These are phyloP conservation scores for Crambe crambe DNA, from an alignment of 37 sponge, comb jelly and placozoan species.

Conservation along the genomic window DNA sequence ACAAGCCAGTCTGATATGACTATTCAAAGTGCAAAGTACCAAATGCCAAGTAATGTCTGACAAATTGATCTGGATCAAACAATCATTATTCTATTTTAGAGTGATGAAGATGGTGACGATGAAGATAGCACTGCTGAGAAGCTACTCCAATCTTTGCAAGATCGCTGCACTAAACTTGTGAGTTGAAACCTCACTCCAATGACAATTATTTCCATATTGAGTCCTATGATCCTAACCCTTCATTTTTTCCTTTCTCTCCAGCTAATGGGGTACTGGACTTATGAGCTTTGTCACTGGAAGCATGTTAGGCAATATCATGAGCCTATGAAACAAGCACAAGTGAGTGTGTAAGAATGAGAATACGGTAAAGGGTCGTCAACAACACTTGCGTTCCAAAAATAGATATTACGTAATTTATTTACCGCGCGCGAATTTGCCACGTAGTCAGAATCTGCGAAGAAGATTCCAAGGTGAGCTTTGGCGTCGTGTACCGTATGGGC, in stretches of 20 bases:
- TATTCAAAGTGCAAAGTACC: too few species aligned
- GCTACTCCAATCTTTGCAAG: background rate
- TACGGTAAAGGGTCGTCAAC: background rate
- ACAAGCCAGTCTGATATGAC: too few species aligned
- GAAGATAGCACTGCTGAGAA: background rate
- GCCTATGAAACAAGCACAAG: constrained; percentile 1
- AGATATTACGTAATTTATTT: background rate
- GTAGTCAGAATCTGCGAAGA: background rate
- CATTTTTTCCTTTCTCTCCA: constrained; percentile 1
- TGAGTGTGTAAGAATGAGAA: background rate
- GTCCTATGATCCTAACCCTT: background rate
- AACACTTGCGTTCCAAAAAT: background rate
- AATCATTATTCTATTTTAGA: too few species aligned
- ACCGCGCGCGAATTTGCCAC: background rate
- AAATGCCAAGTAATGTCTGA: too few species aligned
- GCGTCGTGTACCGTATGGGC: background rate
- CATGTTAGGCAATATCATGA: constrained; percentile 75
- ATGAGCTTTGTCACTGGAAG: constrained; percentile 70
- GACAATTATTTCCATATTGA: background rate
- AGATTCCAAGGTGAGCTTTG: background rate
- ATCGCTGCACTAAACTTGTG: constrained; percentile 19
- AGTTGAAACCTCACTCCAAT: too few species aligned
- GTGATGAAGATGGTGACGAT: background rate
- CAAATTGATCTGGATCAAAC: too few species aligned
- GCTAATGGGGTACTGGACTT: constrained; percentile 79